Conservation (phyloP, 2,888 invertebrate genomes). For the Mactromeris polynyma region DNA sequence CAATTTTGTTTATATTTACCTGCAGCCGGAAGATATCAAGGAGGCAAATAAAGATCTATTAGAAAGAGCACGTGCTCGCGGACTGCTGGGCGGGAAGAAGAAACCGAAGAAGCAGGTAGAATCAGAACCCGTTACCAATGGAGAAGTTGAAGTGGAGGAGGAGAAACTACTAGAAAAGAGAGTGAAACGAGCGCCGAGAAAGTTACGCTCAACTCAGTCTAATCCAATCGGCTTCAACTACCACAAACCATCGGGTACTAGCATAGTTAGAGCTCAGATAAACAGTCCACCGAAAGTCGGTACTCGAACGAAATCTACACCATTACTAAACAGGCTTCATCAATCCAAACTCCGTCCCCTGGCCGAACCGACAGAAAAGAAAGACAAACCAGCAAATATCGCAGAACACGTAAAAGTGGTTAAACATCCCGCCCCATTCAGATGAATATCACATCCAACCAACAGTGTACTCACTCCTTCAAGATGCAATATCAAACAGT, state of each 20-base stretch:
- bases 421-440: slow-evolving; percentile 83
- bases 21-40: slow-evolving; percentile 83
- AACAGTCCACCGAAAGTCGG: slow-evolving; percentile 45
- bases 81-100: slow-evolving; percentile 75
- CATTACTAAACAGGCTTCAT: slow-evolving; percentile 50
- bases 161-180: slow-evolving; percentile 72
- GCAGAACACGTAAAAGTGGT: slow-evolving; percentile 81
- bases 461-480: slow-evolving; percentile 29
- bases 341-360: slow-evolving; percentile 57
- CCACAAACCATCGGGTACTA: slow-evolving; percentile 60
- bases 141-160: slow-evolving; percentile 60
- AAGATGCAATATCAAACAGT: slow-evolving; percentile 38
- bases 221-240: slow-evolving; percentile 57
- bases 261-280: slow-evolving; percentile 66
- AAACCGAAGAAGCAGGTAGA: slow-evolving; percentile 61
- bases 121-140: slow-evolving; percentile 55
- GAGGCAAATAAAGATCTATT: slow-evolving; percentile 83
- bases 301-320: slow-evolving; percentile 65
- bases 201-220: slow-evolving; percentile 63
- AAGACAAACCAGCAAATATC: slow-evolving; percentile 62
- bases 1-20: no score
- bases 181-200: slow-evolving; percentile 69
- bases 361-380: slow-evolving; percentile 52
- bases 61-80: slow-evolving; percentile 81
- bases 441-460: slow-evolving; percentile 74